These are phyloP conservation scores for Macrosiphum euphorbiae DNA, from an alignment of 2,888 invertebrate genomes.

Conservation along the genomic window DNA sequence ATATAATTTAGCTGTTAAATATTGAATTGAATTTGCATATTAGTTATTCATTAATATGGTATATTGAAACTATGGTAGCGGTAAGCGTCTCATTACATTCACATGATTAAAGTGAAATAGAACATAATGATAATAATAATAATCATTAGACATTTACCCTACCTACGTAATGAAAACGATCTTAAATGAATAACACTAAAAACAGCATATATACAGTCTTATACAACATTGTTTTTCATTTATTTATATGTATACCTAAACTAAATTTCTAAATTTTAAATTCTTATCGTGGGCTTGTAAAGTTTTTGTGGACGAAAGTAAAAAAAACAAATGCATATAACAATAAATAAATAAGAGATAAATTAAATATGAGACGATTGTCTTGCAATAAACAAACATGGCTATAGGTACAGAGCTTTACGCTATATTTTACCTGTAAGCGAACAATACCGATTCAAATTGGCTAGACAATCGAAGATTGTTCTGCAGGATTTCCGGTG, in stretches of 20 bases:
- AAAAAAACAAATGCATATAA: background rate
- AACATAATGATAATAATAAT: background rate
- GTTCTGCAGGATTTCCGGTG: constrained; percentile 7
- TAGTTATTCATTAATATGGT: background rate
- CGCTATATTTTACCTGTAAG: constrained; percentile 15
- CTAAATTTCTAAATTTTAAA: background rate
- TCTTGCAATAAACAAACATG: background rate
- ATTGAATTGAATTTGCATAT: background rate
- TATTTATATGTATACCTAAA: background rate
- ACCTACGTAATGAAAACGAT: background rate
- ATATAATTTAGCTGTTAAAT: background rate
- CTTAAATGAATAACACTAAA: background rate
- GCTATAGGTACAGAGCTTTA: background rate
- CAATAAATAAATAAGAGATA: background rate
- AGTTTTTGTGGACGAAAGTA: background rate
- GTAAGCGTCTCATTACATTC: background rate
- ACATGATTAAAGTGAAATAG: background rate
- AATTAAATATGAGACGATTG: background rate
- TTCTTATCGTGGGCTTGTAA: background rate
- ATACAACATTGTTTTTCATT: background rate
- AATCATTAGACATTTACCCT: background rate
- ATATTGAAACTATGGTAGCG: background rate
- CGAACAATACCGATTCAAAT: constrained; percentile 38
- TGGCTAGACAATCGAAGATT: background rate
- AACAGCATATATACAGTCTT: background rate